These are phyloP conservation scores for Aldabrachelys gigantea DNA, from an alignment of 2,113 vertebrate species.

Conservation along the genomic window DNA sequence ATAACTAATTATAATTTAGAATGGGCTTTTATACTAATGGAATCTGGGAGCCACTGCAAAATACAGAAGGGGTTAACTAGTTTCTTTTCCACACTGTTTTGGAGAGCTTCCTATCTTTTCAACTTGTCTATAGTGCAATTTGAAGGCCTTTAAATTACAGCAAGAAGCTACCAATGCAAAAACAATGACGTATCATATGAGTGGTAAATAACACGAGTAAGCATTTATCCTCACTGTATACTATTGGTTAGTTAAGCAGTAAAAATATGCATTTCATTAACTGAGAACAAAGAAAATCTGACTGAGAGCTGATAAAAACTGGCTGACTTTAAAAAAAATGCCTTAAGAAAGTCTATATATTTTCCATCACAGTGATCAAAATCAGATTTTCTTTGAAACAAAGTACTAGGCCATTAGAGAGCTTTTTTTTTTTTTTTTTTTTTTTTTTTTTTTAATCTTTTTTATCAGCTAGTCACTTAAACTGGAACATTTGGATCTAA, in stretches of 20 bases:
- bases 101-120: conserved; percentile 18
- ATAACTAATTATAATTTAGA: conserved; percentile 71
- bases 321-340: background rate
- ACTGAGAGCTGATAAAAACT: conserved; percentile 8
- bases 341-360: background rate
- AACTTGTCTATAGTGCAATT: background rate
- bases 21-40: conserved; percentile 48
- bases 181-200: background rate
- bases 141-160: background rate
- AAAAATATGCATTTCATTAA: conserved; percentile 44
- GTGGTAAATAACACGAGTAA: background rate
- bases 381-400: background rate
- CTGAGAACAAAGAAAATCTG: conserved; percentile 61
- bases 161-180: background rate
- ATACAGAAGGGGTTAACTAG: conserved; percentile 58
- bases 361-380: background rate
- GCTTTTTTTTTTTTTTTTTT: rapidly evolving
- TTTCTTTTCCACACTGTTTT: conserved; percentile 53
- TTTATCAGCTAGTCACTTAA: background rate
- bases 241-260: background rate
- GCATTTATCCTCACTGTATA: background rate
- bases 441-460: too few species aligned
- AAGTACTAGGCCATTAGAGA: background rate
- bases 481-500: background rate
- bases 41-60: conserved; percentile 75